A percentile compares a stretch with the other conserved stretches of the same genome.
phyloP scores from a whole-genome alignment of 2,113 vertebrate genomes.

The Paramisgurnus dabryanus region DNA sequence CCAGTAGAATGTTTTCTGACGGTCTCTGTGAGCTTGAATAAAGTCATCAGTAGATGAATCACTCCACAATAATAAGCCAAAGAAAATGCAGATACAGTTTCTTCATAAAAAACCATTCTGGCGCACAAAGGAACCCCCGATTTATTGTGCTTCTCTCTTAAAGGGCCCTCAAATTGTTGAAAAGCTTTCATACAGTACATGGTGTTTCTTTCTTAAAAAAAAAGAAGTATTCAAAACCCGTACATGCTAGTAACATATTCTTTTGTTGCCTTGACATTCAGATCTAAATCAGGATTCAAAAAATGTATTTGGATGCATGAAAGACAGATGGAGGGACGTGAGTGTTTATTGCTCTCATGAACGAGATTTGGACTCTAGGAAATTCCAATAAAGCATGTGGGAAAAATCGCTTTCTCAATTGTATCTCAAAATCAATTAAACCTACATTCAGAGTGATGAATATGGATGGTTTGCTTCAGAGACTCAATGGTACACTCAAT shows the following conservation, averaged over 20 bases:
- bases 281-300: conserved; percentile 20
- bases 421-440: conserved; percentile 29
- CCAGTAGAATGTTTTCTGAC: neutral
- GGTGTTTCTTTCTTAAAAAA: conserved; percentile 38
- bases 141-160: conserved; percentile 43
- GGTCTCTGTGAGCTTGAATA: neutral
- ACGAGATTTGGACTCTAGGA: neutral
- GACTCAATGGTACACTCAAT: conserved; percentile 32
- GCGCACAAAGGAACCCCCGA: conserved; percentile 30
- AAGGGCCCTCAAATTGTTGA: conserved; percentile 46
- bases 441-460: conserved; percentile 1
- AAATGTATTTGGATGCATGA: conserved; percentile 6
- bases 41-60: conserved; percentile 44
- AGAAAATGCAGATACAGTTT: conserved; percentile 30
- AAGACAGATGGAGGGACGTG: neutral
- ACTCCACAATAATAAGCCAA: conserved; percentile 26
- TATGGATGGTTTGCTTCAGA: conserved; percentile 29
- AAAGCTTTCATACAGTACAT: conserved; percentile 34
- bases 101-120: conserved; percentile 43
- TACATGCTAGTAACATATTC: conserved; percentile 15
- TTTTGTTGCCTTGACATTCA: conserved; percentile 45
- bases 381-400: conserved; percentile 19
- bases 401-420: conserved; percentile 15
- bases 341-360: neutral
- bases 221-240: neutral